phyloP scores from a whole-genome alignment of 1,140 invertebrate species.

The Brachionus plicatilis region DNA sequence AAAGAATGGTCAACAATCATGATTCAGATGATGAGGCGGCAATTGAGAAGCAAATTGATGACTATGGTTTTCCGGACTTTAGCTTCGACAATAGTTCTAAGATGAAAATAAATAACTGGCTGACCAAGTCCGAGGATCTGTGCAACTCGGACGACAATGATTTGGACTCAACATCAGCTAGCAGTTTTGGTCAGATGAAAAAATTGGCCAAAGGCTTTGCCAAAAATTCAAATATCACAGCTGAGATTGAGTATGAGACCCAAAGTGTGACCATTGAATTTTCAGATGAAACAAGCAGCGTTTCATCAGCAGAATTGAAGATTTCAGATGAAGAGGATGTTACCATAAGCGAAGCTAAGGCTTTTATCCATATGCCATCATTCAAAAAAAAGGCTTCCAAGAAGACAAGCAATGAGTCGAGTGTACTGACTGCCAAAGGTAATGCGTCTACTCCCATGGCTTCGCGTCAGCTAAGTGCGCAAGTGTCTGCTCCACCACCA shows the following conservation, averaged over 20 bases:
- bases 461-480: not conserved
- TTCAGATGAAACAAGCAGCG: constrained; percentile 1
- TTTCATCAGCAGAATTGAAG: not conserved
- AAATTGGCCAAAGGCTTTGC: not conserved
- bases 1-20: not conserved
- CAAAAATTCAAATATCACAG: not conserved
- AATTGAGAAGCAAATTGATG: not conserved
- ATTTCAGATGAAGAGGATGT: not conserved
- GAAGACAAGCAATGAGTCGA: not conserved
- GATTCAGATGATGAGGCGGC: constrained; percentile 1
- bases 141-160: not conserved
- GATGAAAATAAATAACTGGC: constrained; percentile 37
- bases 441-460: not conserved
- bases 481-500: not conserved
- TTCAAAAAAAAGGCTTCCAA: not conserved
- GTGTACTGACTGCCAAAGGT: not conserved
- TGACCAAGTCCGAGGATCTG: not conserved
- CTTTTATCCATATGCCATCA: not conserved
- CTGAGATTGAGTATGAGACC: constrained; percentile 2
- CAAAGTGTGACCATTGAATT: constrained; percentile 23
- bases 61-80: constrained; percentile 23
- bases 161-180: constrained; percentile 1
- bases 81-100: not conserved
- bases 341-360: not conserved
- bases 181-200: not conserved